Percentiles rank a stretch among this genome's conserved stretches.
These are phyloP conservation scores for Sterna hirundo DNA, from an alignment of 2,113 vertebrate species.

Conservation along the genomic window DNA sequence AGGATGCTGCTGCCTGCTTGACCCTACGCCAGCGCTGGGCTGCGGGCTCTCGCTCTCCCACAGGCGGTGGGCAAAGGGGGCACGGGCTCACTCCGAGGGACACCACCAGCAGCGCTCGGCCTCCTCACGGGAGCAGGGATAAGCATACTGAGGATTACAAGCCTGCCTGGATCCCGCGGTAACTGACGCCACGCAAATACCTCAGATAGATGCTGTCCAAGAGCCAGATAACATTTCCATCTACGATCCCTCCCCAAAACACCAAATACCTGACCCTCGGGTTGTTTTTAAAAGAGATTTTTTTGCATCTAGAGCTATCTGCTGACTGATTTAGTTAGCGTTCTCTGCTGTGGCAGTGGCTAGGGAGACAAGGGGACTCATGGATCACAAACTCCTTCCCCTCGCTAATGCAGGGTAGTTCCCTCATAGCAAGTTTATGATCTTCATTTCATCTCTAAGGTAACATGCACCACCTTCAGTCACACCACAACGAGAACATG, in stretches of 20 bases:
- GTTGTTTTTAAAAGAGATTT: not conserved
- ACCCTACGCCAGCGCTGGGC: not conserved
- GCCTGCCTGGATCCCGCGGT: not conserved
- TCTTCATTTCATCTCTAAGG: not conserved
- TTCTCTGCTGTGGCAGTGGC: not conserved
- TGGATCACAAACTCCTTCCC: not conserved
- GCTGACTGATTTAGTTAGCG: not conserved
- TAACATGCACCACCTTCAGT: not conserved
- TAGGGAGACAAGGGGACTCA: not conserved
- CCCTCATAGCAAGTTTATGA: not conserved
- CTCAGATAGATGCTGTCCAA: not conserved
- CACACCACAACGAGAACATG: not conserved
- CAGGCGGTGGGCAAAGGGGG: not conserved
- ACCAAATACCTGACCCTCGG: not conserved
- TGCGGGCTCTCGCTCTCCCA: not conserved
- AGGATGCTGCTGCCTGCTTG: not conserved
- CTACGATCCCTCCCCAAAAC: not conserved
- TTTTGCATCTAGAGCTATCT: not conserved
- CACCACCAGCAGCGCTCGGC: not conserved
- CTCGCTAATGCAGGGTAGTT: not conserved
- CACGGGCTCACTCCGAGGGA: accelerated
- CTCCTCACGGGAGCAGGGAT: not conserved
- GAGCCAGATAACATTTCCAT: not conserved
- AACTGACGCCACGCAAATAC: not conserved
- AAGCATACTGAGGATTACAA: not conserved